Conservation (phyloP, 2,888 invertebrate genomes). For the Rhingia rostrata region DNA sequence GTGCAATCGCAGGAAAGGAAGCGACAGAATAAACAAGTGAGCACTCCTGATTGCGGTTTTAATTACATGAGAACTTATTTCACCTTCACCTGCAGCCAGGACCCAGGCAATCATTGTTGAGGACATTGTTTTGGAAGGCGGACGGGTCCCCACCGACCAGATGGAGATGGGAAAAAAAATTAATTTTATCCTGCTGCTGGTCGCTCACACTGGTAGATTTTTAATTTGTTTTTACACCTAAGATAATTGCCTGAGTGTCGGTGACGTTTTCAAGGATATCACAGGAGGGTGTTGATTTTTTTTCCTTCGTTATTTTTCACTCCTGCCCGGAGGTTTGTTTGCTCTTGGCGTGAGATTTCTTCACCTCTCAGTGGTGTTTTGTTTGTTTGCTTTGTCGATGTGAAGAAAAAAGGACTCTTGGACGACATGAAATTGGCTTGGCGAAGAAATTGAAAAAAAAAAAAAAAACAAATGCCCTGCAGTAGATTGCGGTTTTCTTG, state of each 20-base stretch:
- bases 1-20: slow-evolving; percentile 65
- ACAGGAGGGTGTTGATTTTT: slow-evolving; percentile 56
- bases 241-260: slow-evolving; percentile 82
- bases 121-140: slow-evolving; percentile 24
- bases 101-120: slow-evolving; percentile 57
- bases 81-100: slow-evolving; percentile 71
- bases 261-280: slow-evolving; percentile 79
- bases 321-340: slow-evolving; percentile 34
- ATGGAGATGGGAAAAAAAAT: slow-evolving; percentile 46
- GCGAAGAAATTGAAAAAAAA: slow-evolving; percentile 67
- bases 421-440: slow-evolving; percentile 61
- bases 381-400: slow-evolving; percentile 28
- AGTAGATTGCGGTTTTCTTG: slow-evolving; percentile 63
- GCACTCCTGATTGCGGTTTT: slow-evolving; percentile 77
- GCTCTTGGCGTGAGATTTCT: slow-evolving; percentile 60
- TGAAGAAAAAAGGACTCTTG: slow-evolving; percentile 30
- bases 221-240: slow-evolving; percentile 81
- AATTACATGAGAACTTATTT: slow-evolving; percentile 76
- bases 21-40: slow-evolving; percentile 70
- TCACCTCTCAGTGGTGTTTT: slow-evolving; percentile 57
- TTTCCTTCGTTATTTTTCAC: slow-evolving; percentile 23
- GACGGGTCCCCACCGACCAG: slow-evolving; percentile 27
- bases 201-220: slow-evolving; percentile 40
- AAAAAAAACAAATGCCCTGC: slow-evolving; percentile 65
- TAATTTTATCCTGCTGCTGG: slow-evolving; percentile 61